Evolutionary conservation across 2,888 invertebrate species (phyloP).

Genomic region (Halictus quadricinctus): DNA sequence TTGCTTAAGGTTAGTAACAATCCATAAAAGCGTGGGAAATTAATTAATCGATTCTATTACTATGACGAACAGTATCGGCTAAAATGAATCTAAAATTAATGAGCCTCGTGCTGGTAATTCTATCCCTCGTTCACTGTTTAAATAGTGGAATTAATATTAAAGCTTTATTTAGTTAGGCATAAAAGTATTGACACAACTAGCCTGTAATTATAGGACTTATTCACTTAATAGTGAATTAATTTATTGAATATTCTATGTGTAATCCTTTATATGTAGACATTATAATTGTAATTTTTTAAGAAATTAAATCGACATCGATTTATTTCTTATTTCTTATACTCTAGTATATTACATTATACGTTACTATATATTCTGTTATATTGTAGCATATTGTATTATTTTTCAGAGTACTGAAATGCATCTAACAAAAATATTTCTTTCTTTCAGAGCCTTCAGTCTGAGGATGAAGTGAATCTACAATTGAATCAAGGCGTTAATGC

Average conservation of each 20-base stretch:
- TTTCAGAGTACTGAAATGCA: background rate
- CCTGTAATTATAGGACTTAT: background rate
- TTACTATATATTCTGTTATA: no score
- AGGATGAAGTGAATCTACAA: constrained; percentile 34
- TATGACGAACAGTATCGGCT: background rate
- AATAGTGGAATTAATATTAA: background rate
- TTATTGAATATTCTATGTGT: no score
- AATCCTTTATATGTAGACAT: no score
- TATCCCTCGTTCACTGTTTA: background rate
- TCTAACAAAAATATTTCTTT: background rate
- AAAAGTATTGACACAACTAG: background rate
- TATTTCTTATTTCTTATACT: no score
- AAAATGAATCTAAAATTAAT: background rate
- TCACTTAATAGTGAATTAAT: background rate
- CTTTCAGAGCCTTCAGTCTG: constrained; percentile 33
- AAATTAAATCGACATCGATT: no score
- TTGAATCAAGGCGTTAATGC: constrained; percentile 10
- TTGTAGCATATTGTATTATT: no score
- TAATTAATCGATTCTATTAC: background rate
- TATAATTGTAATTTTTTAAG: no score
- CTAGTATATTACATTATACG: no score
- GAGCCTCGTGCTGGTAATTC: background rate
- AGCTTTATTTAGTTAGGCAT: background rate
- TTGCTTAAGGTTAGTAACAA: constrained; percentile 53
- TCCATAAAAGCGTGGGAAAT: background rate